phyloP scores from a whole-genome alignment of 2,888 invertebrate species.

The Drosophila fulvimacula region DNA sequence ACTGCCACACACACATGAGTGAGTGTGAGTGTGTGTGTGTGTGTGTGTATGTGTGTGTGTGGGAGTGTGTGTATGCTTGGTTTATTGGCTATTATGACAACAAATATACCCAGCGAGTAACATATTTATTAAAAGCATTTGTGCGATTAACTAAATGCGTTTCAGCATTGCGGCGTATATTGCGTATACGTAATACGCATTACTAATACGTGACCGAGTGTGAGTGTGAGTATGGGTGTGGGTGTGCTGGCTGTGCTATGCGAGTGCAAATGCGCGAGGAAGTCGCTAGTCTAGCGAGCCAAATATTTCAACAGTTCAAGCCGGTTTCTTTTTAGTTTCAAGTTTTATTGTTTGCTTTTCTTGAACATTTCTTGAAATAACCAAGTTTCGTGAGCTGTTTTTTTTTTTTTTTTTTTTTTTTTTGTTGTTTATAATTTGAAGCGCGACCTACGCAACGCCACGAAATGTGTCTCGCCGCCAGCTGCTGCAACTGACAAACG shows the following conservation, averaged over 20 bases:
- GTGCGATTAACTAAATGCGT: slow-evolving; percentile 74
- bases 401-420: slow-evolving; percentile 11
- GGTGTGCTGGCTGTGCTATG: slow-evolving; percentile 16
- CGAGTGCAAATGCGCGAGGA: slow-evolving; percentile 68
- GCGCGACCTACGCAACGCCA: slow-evolving; percentile 58
- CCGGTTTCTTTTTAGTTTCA: slow-evolving; percentile 51
- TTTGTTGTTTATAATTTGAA: slow-evolving; percentile 20
- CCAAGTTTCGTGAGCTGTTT: slow-evolving; percentile 30
- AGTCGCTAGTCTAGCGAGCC: slow-evolving; percentile 28
- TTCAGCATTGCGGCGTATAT: slow-evolving; percentile 33
- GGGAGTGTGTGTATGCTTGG: slow-evolving; percentile 33
- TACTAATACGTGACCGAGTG: slow-evolving; percentile 2
- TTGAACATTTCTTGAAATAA: slow-evolving; percentile 41
- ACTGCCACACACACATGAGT: slow-evolving; percentile 18
- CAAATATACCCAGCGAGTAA: slow-evolving; percentile 54
- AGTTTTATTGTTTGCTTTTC: slow-evolving; percentile 37
- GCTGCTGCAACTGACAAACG: slow-evolving; percentile 43
- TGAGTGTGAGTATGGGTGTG: neutral
- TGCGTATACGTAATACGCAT: slow-evolving; percentile 65
- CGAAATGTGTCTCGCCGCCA: neutral
- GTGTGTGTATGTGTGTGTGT: slow-evolving; percentile 26
- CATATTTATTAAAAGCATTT: slow-evolving; percentile 70
- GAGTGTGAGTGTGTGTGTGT: neutral
- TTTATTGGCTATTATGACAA: slow-evolving; percentile 73
- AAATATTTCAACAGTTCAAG: slow-evolving; percentile 27